A percentile compares a stretch with the other conserved stretches of the same genome.
Conservation (phyloP, 1,140 invertebrate genomes). For the Scaptomyza montana region DNA sequence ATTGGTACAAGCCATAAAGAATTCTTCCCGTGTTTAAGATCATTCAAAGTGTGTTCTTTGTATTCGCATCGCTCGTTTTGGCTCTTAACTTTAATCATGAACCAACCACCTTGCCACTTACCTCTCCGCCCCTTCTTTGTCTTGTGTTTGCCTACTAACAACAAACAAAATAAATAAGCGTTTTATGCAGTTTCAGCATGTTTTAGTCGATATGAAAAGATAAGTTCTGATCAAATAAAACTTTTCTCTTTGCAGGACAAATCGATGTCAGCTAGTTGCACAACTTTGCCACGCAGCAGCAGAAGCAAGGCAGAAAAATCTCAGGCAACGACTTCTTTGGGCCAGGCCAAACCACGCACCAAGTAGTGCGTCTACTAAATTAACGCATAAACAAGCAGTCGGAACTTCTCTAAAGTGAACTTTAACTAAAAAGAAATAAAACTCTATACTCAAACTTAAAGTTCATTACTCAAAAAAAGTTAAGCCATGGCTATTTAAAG, state of each 20-base stretch:
- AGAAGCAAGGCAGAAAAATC: slow-evolving; percentile 82
- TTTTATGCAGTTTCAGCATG: slow-evolving; percentile 64
- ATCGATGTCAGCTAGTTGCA: slow-evolving; percentile 84
- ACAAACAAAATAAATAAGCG: background rate
- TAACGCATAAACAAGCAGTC: slow-evolving; percentile 5
- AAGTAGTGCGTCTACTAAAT: slow-evolving; percentile 51
- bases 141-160: slow-evolving; percentile 64
- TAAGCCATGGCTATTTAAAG: no score
- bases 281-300: slow-evolving; percentile 85
- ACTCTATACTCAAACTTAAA: no score
- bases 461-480: no score
- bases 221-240: background rate
- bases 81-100: slow-evolving; percentile 46
- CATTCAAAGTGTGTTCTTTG: no score
- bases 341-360: slow-evolving; percentile 67
- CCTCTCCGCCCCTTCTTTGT: slow-evolving; percentile 17
- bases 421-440: no score
- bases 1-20: slow-evolving; percentile 2
- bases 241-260: slow-evolving; percentile 84
- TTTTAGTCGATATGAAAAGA: slow-evolving; percentile 12
- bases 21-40: slow-evolving; percentile 6
- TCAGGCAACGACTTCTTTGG: slow-evolving; percentile 38
- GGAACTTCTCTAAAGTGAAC: background rate
- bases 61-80: slow-evolving; percentile 37
- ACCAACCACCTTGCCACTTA: slow-evolving; percentile 23